Conservation (phyloP, 2,113 vertebrate species). For the Peromyscus polionotus region DNA sequence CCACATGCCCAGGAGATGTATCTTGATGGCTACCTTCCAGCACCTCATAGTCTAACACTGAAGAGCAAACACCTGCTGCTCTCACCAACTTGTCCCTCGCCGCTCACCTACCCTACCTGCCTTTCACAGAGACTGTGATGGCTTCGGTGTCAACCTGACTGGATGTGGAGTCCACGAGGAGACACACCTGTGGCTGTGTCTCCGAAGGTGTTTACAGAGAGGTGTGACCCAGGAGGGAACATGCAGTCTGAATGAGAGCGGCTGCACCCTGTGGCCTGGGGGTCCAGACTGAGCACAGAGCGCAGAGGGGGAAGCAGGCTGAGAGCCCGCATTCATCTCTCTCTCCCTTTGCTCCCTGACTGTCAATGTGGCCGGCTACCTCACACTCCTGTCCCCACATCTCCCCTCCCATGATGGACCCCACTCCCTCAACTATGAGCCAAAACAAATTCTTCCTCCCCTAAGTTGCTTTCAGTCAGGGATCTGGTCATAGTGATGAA, state of each 20-base stretch:
- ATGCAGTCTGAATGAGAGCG: neutral
- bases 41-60: neutral
- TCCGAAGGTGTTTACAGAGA: neutral
- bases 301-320: neutral
- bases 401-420: no score
- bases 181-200: neutral
- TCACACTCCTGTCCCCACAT: neutral
- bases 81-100: neutral
- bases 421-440: neutral
- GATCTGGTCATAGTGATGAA: neutral
- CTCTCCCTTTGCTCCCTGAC: neutral
- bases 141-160: neutral
- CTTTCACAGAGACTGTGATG: neutral
- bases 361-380: neutral
- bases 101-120: neutral
- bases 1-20: neutral
- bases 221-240: neutral
- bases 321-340: no score
- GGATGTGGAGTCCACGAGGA: neutral
- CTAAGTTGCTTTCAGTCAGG: neutral
- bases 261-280: neutral
- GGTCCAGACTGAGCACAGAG: neutral
- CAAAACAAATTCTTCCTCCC: neutral
- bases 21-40: neutral
- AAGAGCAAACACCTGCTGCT: neutral